phyloP scores from a whole-genome alignment of 2,797 vertebrate genomes.

The Saxicola maurus region DNA sequence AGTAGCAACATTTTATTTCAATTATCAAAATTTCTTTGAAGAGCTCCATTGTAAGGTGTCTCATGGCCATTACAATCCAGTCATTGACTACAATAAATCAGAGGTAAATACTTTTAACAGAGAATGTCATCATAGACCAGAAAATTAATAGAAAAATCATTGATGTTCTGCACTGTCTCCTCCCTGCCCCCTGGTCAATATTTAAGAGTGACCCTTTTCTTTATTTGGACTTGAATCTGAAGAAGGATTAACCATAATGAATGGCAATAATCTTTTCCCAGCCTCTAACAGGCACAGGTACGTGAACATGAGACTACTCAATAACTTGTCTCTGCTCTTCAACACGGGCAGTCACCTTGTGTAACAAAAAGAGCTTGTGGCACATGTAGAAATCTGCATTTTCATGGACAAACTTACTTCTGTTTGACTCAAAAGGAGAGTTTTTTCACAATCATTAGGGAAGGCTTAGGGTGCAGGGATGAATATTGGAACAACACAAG shows the following conservation, averaged over 20 bases:
- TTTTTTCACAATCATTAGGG: neutral
- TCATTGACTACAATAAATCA: neutral
- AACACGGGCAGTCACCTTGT: accelerated
- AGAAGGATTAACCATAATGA: neutral
- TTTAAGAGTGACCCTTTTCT: neutral
- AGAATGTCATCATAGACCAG: neutral
- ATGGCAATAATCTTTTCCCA: neutral
- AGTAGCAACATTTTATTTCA: neutral
- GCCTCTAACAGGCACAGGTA: accelerated
- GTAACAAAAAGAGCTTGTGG: accelerated
- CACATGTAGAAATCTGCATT: accelerated
- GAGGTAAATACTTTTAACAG: neutral
- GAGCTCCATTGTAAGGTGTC: neutral
- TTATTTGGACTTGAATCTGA: neutral
- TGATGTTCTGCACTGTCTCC: accelerated
- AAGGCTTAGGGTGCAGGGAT: neutral
- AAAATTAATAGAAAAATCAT: neutral
- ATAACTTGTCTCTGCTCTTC: neutral
- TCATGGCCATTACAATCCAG: neutral
- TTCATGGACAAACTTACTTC: neutral
- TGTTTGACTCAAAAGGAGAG: neutral
- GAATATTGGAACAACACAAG: accelerated
- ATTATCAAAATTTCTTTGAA: neutral
- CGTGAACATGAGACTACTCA: neutral
- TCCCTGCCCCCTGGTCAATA: accelerated